These are phyloP conservation scores for Camponotus pennsylvanicus DNA, from an alignment of 1,140 invertebrate genomes.

Conservation along the genomic window DNA sequence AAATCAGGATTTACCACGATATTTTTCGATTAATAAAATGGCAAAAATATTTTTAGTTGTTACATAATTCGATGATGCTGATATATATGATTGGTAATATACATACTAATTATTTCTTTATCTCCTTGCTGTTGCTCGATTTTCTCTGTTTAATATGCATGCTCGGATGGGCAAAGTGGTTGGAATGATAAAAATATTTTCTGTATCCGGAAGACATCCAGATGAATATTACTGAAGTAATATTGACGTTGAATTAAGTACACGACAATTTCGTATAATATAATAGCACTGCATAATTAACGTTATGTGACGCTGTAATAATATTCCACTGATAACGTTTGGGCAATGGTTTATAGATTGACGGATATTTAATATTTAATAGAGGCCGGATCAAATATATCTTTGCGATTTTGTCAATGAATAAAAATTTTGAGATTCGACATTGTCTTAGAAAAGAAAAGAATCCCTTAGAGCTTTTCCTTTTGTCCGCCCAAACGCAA, in stretches of 20 bases:
- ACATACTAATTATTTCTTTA: neutral
- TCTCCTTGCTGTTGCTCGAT: neutral
- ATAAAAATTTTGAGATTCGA: conserved; percentile 22
- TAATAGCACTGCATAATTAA: conserved; percentile 20
- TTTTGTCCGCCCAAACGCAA: neutral
- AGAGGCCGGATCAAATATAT: neutral
- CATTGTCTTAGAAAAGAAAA: neutral
- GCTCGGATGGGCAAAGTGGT: neutral
- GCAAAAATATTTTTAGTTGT: neutral
- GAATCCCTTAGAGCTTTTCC: neutral
- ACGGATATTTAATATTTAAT: conserved; percentile 4
- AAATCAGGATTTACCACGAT: neutral
- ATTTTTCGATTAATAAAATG: neutral
- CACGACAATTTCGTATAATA: conserved; percentile 46
- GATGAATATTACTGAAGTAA: neutral
- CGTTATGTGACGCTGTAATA: neutral
- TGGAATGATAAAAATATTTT: neutral
- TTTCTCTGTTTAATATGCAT: conserved; percentile 25
- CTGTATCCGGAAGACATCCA: conserved; percentile 27
- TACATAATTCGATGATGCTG: neutral
- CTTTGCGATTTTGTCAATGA: neutral
- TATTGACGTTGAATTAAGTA: neutral
- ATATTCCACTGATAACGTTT: neutral
- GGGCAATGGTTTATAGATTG: conserved; percentile 39
- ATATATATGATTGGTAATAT: neutral